A percentile compares a stretch with the other conserved stretches of the same genome.
phyloP scores from a whole-genome alignment of 2,113 vertebrate species.

The Nibea coibor region DNA sequence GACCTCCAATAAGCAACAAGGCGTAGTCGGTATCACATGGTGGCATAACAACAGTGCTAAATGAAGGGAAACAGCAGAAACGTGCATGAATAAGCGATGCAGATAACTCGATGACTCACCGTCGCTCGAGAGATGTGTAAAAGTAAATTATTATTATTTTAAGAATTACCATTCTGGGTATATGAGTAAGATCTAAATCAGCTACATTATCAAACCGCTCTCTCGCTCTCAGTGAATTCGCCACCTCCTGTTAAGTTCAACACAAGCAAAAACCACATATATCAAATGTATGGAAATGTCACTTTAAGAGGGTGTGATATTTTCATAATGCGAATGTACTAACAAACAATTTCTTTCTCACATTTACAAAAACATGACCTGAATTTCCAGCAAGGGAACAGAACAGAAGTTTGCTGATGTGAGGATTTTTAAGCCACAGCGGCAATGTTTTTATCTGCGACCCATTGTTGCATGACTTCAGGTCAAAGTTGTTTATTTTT shows the following conservation, averaged over 20 bases:
- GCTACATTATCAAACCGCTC: neutral
- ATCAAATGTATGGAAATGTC: neutral
- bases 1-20: neutral
- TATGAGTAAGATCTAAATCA: neutral
- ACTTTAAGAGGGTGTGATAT: neutral
- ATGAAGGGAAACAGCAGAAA: neutral
- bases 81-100: no score
- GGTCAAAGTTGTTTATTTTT: no score
- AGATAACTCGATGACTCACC: no score
- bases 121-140: neutral
- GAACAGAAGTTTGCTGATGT: neutral
- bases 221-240: neutral
- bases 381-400: neutral
- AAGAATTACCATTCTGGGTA: neutral
- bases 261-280: neutral
- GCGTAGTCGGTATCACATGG: neutral
- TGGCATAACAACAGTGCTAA: no score
- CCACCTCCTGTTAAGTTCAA: neutral
- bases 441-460: neutral
- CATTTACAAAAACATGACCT: neutral
- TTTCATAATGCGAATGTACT: neutral
- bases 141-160: neutral
- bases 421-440: neutral
- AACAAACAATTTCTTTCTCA: neutral
- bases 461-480: neutral